Evolutionary conservation across 2,113 vertebrate genomes (phyloP), one percentile per base, ranked within the genome.

Genomic region (Brachyhypopomus occidentalis): DNA sequence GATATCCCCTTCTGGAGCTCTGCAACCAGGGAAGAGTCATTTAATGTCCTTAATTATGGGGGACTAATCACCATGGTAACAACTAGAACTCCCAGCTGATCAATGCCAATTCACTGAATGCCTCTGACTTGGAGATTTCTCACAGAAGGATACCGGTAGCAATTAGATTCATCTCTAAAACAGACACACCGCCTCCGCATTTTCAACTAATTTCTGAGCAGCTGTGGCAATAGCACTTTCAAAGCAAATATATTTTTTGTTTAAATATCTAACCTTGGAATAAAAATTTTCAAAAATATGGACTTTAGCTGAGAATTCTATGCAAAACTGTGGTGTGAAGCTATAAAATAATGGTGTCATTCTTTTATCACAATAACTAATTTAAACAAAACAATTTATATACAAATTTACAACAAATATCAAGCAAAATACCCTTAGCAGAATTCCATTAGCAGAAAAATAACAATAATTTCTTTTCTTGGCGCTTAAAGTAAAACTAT

Each of bases 51-150:
- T 73, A 52, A 79, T 78, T 84, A 74, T 14, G 48, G 30, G 36
- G 55, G 81, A 87, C 83, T 86, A 78, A 88, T 92, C 86, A 60
- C 87, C 83, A 88, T 88, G 84, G 86, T 82, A 86, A 90, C 87
- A 59, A 80, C 79, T 76, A 80, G 56, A 84, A 36, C 80, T n/a
- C 59, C 72, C 25, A 55, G 84, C 14, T 77, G 78, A 79, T 79
- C 48, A 84, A 76, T 80, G 56, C 22, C 71, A 85, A 84, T 83
- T 64, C 71, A 79, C 27, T 62, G 20, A 79, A 71, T 70, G 19
- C 36, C 16, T 75, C 4, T 34, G 84, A 27, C 27, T 4, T 66
- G 79, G 63, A 38, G 69, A 77, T 78, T 70, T 4, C 17, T 25
- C 38, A 17, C n/a, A 55, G 30, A 52, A 19, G 20, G 71, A 48